Evolutionary conservation across 2,888 invertebrate species (phyloP), one percentile per base, ranked within the genome.

Genomic region (Caenorhabditis sulstoni): DNA sequence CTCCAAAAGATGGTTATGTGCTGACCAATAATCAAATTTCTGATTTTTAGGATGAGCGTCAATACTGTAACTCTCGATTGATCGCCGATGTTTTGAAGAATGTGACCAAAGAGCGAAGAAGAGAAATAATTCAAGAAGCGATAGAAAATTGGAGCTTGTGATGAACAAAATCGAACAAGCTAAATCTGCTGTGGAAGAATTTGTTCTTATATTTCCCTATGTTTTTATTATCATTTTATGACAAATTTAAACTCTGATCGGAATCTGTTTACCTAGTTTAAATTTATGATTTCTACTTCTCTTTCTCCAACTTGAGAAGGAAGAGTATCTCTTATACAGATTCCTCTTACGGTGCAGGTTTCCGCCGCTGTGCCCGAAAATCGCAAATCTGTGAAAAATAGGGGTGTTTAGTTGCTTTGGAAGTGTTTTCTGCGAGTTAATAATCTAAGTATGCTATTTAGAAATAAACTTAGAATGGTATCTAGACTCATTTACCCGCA

Each of bases 1-100:
- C 18, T 52, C 37, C 52, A 7, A 52, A 64, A 18, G 50, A 37
- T 52, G 64, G 50, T 37, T 52, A 52, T 50, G 7, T 37, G 39
- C 64, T 18, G 50, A 11, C 64, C 29, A 52, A 64, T 35, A 49
- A 5, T 62, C 47, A 62, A 62, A 18, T 9, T 62, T 18, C 47
- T 47, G 49, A 47, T 22, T 62, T 62, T 23, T 62, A 49, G 62
- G 44, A 47, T 62, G 62, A 9, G 22, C 62, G 47, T 16, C 49
- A 62, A 9, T 22, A 62, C 62, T 62, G 62, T 62, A 62, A 62
- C 14, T 62, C 62, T 47, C 62, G 62, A 62, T 49, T 62, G 62
- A 62, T 62, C 62, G 8, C 49, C 47, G 23, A 62, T 62, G 62
- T 62, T 20, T 62, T 62, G 62, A 62, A 62, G 49, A 62, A 45